These are phyloP conservation scores for Agapostemon virescens DNA, from an alignment of 2,888 invertebrate species.

Conservation along the genomic window DNA sequence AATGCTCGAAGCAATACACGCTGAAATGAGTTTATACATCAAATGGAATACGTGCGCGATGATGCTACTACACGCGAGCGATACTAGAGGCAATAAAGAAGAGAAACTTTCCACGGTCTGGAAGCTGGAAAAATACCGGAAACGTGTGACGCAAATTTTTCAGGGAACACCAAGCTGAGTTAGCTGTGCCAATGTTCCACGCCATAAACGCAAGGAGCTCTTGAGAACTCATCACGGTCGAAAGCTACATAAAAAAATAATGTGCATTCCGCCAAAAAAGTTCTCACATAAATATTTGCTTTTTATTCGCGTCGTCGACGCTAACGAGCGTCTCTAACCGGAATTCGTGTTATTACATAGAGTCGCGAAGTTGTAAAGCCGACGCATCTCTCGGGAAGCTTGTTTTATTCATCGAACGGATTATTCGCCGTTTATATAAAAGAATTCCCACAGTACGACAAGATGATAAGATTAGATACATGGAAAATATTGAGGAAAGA, in stretches of 20 bases:
- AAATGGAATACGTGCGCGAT: neutral
- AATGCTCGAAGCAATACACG: no score
- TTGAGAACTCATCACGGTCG: neutral
- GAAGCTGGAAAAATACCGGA: conserved; percentile 46
- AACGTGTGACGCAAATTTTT: conserved; percentile 41
- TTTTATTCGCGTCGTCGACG: neutral
- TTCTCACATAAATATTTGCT: neutral
- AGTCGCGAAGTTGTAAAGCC: neutral
- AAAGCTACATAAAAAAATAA: conserved; percentile 1
- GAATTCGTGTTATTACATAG: neutral
- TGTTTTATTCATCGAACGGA: neutral
- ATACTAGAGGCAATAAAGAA: conserved; percentile 1
- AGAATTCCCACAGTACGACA: neutral
- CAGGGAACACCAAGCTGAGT: neutral
- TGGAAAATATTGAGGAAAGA: neutral
- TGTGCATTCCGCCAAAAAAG: neutral
- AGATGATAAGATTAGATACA: neutral
- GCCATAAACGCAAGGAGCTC: conserved; percentile 13
- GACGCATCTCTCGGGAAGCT: neutral
- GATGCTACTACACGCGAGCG: neutral
- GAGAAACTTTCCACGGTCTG: conserved; percentile 33
- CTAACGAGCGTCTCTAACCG: neutral
- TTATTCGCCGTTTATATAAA: neutral
- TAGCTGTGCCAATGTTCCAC: conserved; percentile 33
- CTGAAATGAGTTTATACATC: neutral